Conservation (phyloP, 2,888 invertebrate species). For the Hermaeophaga mercurialis region DNA sequence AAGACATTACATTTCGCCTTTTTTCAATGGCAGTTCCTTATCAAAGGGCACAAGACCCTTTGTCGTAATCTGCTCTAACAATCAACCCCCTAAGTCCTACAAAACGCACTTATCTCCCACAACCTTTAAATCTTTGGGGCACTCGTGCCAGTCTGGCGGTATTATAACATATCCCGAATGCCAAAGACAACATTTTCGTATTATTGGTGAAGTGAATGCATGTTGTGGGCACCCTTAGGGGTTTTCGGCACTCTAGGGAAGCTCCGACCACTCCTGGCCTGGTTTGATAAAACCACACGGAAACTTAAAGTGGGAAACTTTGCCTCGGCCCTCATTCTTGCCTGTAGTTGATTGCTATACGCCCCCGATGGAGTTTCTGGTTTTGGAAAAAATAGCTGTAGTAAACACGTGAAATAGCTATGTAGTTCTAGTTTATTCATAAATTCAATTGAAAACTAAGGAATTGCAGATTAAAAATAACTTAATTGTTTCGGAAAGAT, state of each 20-base stretch:
- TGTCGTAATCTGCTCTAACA: conserved; percentile 3
- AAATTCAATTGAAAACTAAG: no score
- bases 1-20: no score
- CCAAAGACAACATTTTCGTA: conserved; percentile 29
- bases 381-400: no score
- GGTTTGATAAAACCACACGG: conserved; percentile 24
- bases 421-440: no score
- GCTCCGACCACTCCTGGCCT: conserved; percentile 20
- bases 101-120: conserved; percentile 16
- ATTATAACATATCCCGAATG: conserved; percentile 29
- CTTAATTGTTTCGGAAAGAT: no score
- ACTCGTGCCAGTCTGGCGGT: conserved; percentile 14
- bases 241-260: neutral
- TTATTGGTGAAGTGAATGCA: conserved; percentile 29
- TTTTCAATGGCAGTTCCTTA: conserved; percentile 14
- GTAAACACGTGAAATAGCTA: no score
- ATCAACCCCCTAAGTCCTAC: conserved; percentile 7
- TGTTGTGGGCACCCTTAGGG: conserved; percentile 23
- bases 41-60: neutral
- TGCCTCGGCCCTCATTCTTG: conserved; percentile 7
- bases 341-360: neutral
- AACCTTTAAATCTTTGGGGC: conserved; percentile 19
- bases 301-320: conserved; percentile 17
- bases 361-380: no score
- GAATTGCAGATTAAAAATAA: no score